Percentiles rank a stretch among this genome's conserved stretches.
Conservation (phyloP, 2,113 vertebrate genomes). For the Laticauda laticaudata region DNA sequence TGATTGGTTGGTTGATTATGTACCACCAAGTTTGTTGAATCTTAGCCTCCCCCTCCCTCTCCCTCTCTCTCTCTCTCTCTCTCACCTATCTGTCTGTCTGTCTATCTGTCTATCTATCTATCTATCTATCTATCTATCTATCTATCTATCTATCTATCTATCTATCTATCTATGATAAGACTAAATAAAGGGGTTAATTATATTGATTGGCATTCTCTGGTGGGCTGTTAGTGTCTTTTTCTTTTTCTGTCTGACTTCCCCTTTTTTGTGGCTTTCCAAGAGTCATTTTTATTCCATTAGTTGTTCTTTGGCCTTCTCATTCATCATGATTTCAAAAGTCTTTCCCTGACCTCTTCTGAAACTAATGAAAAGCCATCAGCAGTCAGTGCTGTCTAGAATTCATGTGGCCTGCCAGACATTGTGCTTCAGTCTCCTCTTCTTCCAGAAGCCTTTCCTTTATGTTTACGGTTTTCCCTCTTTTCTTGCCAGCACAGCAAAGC, state of each 20-base stretch:
- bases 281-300: not conserved
- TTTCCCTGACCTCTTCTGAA: not conserved
- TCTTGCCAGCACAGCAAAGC: not conserved
- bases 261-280: not conserved
- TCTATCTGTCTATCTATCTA: too few relatives aligned
- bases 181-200: not conserved
- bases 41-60: not conserved
- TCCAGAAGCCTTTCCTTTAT: not conserved
- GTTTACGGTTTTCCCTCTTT: not conserved
- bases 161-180: not conserved
- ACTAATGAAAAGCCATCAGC: not conserved
- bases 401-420: not conserved
- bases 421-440: not conserved
- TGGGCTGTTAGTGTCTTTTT: not conserved
- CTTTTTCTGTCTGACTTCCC: not conserved
- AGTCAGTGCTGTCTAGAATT: not conserved
- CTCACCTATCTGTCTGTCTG: too few relatives aligned
- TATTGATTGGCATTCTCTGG: not conserved
- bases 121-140: too few relatives aligned
- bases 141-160: too few relatives aligned
- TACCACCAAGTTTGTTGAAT: not conserved
- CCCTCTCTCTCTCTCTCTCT: too few relatives aligned
- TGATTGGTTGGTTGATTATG: not conserved
- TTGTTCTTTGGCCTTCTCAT: not conserved
- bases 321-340: not conserved